Evolutionary conservation across 1,140 invertebrate species (phyloP), one percentile per base, ranked within the genome.

Genomic region (Nilaparvata lugens): DNA sequence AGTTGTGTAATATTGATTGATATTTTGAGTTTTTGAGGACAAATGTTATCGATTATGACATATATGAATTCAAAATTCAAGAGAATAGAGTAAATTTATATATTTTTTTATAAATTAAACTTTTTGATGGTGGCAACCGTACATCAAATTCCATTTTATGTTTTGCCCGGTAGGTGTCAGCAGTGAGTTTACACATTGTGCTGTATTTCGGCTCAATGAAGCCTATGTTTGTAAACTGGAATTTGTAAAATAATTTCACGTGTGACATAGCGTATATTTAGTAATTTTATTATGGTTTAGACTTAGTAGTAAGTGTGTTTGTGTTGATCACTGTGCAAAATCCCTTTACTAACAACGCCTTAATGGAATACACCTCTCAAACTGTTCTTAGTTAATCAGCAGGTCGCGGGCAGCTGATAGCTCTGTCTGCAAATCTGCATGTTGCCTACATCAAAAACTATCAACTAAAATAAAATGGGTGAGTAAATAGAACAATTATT

Each of bases 321-420:
- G 45, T 48, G 45, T 48, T 9, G 31, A 35, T 35, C 31, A 35
- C 31, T 4, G 31, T 16, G 35, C 28, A 56, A 45, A 35, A 14
- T 24, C 24, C 24, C 14, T 58, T 38, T 16, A 19, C 13, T 18
- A 43, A 38, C n/a, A 43, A 25, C 24, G 25, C 31, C 24, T 24
- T 43, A 43, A 42, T 58, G 40, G 24, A 58, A 31, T 48, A 28
- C 23, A 25, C 25, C 31, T 58, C 35, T 25, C 19, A 25, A 58
- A 16, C 43, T 51, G 23, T 38, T 58, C 24, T 28, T 58, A 58
- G 43, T 58, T 28, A 48, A 58, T 58, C 57, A 58, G 57, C 57
- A 58, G 57, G 57, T 58, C 57, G 48, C 18, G 24, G 45, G 57
- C 57, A 58, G 57, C 57, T 58, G 57, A 58, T 58, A 45, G 57